Evolutionary conservation across 2,113 vertebrate species (phyloP).

Genomic region (Hylia prasina): DNA sequence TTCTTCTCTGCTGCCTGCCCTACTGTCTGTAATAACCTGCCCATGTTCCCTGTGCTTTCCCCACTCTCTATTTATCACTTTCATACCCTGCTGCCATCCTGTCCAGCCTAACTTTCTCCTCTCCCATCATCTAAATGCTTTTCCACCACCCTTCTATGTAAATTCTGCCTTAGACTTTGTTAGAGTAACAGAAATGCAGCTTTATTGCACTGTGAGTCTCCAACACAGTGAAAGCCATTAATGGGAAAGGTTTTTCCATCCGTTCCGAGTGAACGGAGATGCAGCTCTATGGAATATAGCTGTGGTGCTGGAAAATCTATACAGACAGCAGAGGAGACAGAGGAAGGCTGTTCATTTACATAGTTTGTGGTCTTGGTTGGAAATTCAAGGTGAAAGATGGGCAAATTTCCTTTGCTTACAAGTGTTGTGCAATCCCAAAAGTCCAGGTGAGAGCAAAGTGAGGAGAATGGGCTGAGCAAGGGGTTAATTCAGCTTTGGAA

Average conservation of each 20-base stretch:
- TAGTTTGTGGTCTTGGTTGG: neutral
- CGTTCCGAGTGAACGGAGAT: constrained; percentile 10
- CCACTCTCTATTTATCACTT: neutral
- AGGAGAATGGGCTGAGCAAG: neutral
- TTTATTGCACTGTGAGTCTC: neutral
- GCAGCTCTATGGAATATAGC: neutral
- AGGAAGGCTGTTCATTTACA: constrained; percentile 3
- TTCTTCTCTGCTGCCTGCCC: neutral
- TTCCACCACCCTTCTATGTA: neutral
- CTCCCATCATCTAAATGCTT: neutral
- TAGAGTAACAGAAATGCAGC: neutral
- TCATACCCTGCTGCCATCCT: neutral
- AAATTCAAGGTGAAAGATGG: neutral
- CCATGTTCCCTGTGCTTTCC: neutral
- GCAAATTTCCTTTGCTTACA: neutral
- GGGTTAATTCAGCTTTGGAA: neutral
- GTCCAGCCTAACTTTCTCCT: neutral
- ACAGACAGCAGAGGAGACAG: neutral
- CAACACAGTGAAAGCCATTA: neutral
- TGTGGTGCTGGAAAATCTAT: constrained; percentile 3
- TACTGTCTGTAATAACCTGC: neutral
- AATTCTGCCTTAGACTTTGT: neutral
- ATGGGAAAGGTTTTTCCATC: constrained; percentile 21
- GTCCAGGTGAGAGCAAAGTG: neutral
- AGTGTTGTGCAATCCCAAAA: neutral